phyloP scores from a whole-genome alignment of 2,797 vertebrate species.

The Sternotherus odoratus region DNA sequence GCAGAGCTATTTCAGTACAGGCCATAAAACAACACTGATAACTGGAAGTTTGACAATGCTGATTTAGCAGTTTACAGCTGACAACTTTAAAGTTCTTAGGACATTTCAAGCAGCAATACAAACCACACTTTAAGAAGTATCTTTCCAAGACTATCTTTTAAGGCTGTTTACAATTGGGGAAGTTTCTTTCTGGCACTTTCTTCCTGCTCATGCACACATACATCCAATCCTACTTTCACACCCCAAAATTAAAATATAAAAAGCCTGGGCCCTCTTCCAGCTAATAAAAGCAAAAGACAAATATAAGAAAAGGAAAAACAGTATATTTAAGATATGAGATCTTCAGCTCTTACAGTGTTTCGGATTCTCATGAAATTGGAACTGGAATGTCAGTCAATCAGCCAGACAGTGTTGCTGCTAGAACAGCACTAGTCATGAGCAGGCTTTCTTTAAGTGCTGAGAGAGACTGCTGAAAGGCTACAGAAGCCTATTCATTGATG shows the following conservation, averaged over 20 bases:
- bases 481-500: too few species aligned
- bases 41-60: neutral
- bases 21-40: neutral
- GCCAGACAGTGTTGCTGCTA: neutral
- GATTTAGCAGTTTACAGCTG: neutral
- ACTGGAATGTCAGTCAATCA: neutral
- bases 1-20: neutral
- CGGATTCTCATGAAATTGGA: neutral
- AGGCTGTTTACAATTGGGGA: neutral
- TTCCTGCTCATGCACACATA: fast-evolving
- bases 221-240: neutral
- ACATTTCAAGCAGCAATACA: neutral
- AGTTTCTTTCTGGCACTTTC: neutral
- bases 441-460: too few species aligned
- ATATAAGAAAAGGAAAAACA: neutral
- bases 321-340: neutral
- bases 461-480: too few species aligned
- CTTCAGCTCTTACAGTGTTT: neutral
- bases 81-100: neutral
- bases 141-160: neutral
- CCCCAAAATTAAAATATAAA: neutral
- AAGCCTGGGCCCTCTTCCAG: neutral
- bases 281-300: neutral
- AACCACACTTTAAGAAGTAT: neutral
- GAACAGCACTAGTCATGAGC: neutral